phyloP scores from a whole-genome alignment of 2,888 invertebrate species.

The Ophion ventricosus region DNA sequence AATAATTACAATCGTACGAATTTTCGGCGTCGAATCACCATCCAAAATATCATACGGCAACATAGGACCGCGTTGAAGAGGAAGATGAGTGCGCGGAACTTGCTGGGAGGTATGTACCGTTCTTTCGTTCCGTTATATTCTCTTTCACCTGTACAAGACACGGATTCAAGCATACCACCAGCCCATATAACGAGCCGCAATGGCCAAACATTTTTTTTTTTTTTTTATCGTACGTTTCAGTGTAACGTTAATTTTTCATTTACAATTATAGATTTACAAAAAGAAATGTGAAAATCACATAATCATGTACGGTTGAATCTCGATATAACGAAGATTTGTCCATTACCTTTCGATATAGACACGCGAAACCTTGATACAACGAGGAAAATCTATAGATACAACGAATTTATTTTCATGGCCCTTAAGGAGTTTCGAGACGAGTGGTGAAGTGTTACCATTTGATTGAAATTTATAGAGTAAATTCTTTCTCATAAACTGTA shows the following conservation, averaged over 20 bases:
- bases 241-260: not conserved
- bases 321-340: too few relatives aligned
- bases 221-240: not conserved
- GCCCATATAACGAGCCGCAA: constrained; percentile 14
- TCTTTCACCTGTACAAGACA: constrained; percentile 67
- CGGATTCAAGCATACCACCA: constrained; percentile 52
- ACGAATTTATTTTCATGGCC: too few relatives aligned
- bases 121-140: constrained; percentile 75
- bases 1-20: not conserved
- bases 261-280: not conserved
- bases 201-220: constrained; percentile 39
- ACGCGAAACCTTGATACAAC: too few relatives aligned
- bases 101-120: constrained; percentile 72
- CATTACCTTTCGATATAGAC: too few relatives aligned
- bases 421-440: too few relatives aligned
- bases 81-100: constrained; percentile 56
- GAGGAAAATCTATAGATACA: too few relatives aligned
- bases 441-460: too few relatives aligned
- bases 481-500: too few relatives aligned
- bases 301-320: too few relatives aligned
- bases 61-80: constrained; percentile 17
- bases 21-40: constrained; percentile 12
- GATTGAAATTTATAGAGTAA: too few relatives aligned
- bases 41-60: constrained; percentile 15
- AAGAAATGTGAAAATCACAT: not conserved